Evolutionary conservation across 2,113 vertebrate species (phyloP), one percentile per base, ranked within the genome.

Genomic region (Thunnus thynnus): DNA sequence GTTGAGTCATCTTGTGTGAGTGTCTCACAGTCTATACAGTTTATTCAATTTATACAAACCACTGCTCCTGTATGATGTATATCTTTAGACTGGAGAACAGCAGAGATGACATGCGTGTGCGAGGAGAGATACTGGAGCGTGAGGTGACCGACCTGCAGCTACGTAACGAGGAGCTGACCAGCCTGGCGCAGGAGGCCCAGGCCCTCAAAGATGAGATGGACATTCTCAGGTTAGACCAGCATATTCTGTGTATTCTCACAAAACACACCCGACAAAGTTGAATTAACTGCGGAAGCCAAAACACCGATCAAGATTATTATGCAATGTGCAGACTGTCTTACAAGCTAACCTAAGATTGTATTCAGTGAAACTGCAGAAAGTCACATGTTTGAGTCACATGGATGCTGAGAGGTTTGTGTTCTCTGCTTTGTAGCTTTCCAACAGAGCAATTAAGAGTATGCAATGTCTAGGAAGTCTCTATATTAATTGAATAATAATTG

Each of bases 151-250:
- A 97, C 17, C 87, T 97, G 85, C 96, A 96, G 44, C 95, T 93
- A 13, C 94, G 96, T 1, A 97, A 96, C 13, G 96, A 97, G 56
- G 96, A 96, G 4, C 94, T 98, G 80, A 96, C 95, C 63, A 96
- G 95, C 82, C 94, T 98, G 82, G 97, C 97, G 1, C 95, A 97
- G 61, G 97, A 98, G 81, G 96, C 97, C 0, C 97, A 97, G 90
- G 80, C 92, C 0, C 94, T 98, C 32, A 97, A 97, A 90, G 97
- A 98, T 1, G 97, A 98, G 90, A 98, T 98, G 96, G 97, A 98
- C 30, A 95, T 97, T 17, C 95, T 98, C n/a, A 92, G 97, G 97
- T 97, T 74, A 94, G 94, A 52, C 51, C 22, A 5, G 25, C 5
- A 3, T 1, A 22, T 22, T 22, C 22, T 22, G 22, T 22, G 1